Evolutionary conservation across 2,797 vertebrate species (phyloP).

Genomic region (Lacerta agilis): DNA sequence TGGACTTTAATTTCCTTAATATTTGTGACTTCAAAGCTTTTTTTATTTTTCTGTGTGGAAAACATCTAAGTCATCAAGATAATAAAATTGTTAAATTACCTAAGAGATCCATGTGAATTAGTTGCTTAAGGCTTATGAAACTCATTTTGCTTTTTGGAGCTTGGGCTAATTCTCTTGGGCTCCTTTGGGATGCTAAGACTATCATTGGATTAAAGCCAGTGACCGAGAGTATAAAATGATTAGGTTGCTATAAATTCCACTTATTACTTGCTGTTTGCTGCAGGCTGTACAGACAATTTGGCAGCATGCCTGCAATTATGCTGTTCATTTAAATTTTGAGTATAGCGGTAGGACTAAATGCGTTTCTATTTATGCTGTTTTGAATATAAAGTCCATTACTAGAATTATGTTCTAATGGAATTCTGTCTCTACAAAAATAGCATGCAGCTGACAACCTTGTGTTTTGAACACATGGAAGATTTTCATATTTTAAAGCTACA

Average conservation of each 20-base stretch:
- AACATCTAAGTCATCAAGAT: background rate
- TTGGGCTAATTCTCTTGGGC: background rate
- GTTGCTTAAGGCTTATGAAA: background rate
- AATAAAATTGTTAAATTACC: slow-evolving; percentile 1
- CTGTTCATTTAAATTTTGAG: slow-evolving; percentile 23
- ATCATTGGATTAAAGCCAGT: slow-evolving; percentile 33
- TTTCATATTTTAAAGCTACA: background rate
- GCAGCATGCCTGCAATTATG: slow-evolving; percentile 26
- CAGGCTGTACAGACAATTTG: slow-evolving; percentile 23
- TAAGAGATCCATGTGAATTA: background rate
- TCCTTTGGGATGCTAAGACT: background rate
- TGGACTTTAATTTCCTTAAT: background rate
- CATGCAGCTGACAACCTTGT: background rate
- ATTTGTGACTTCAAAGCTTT: background rate
- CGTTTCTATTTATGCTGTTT: slow-evolving; percentile 9
- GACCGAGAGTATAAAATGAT: slow-evolving; percentile 15
- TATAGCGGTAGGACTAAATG: slow-evolving; percentile 5
- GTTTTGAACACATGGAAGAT: background rate
- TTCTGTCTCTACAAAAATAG: background rate
- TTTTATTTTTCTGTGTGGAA: background rate
- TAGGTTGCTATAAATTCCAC: slow-evolving; percentile 25
- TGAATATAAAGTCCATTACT: background rate
- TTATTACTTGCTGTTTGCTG: slow-evolving; percentile 27
- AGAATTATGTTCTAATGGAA: slow-evolving; percentile 13
- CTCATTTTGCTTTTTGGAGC: background rate